Evolutionary conservation across 2,888 invertebrate genomes (phyloP).

Genomic region (Cetonia aurata): DNA sequence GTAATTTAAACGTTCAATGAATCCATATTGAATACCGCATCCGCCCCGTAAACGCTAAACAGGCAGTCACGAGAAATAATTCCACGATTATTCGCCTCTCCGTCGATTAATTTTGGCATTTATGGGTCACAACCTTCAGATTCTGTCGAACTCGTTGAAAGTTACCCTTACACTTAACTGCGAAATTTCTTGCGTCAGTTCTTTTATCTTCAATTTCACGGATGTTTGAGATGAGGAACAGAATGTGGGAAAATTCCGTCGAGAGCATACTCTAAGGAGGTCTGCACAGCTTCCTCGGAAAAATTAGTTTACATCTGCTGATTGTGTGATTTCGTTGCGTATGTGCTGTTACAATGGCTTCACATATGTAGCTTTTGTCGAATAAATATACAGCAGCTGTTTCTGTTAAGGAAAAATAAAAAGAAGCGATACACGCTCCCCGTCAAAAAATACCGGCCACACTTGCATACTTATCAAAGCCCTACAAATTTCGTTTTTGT

Average conservation of each 20-base stretch:
- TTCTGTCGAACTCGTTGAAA: conserved; percentile 13
- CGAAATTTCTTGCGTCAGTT: conserved; percentile 25
- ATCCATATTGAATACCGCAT: background rate
- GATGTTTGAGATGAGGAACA: conserved; percentile 12
- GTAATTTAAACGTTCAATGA: conserved; percentile 1
- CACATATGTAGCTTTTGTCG: no score
- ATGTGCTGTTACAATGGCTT: no score
- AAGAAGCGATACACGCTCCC: no score
- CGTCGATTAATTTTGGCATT: conserved; percentile 15
- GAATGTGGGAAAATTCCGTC: background rate
- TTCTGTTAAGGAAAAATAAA: no score
- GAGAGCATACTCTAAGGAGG: background rate
- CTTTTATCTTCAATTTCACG: conserved; percentile 31
- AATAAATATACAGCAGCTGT: no score
- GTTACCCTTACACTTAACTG: conserved; percentile 27
- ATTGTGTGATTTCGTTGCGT: background rate
- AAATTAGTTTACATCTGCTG: conserved; percentile 11
- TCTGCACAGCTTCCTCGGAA: background rate
- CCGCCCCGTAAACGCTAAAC: conserved; percentile 6
- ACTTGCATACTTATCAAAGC: no score
- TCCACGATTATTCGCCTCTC: conserved; percentile 17
- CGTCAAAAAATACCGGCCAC: no score
- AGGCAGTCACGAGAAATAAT: conserved; percentile 19
- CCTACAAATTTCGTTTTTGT: no score
- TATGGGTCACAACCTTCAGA: conserved; percentile 23